phyloP scores from a whole-genome alignment of 2,797 vertebrate species.

The Gallinago stenura region DNA sequence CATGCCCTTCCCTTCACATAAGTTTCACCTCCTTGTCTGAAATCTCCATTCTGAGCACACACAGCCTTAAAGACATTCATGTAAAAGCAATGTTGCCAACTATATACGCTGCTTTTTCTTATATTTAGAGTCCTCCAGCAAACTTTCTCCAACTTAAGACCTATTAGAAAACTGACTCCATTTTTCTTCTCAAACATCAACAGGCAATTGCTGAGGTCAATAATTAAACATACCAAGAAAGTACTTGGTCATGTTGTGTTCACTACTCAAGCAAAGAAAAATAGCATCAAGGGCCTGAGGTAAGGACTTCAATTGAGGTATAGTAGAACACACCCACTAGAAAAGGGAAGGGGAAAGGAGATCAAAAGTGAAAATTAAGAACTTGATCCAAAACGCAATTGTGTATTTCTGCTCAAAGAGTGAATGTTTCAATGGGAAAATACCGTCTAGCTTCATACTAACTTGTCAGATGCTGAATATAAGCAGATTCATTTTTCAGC shows the following conservation, averaged over 20 bases:
- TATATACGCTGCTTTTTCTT: background rate
- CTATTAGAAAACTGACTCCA: background rate
- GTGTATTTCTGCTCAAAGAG: background rate
- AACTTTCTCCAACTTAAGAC: background rate
- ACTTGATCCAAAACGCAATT: background rate
- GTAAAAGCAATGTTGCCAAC: background rate
- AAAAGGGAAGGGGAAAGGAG: background rate
- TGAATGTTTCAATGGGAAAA: background rate
- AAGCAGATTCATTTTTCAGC: conserved; percentile 82
- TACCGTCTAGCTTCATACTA: conserved; percentile 52
- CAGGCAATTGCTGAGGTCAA: background rate
- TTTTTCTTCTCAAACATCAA: background rate
- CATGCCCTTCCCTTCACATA: fast-evolving
- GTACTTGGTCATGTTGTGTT: background rate
- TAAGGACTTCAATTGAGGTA: background rate
- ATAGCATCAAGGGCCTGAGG: background rate
- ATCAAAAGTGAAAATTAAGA: background rate
- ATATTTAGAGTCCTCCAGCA: background rate
- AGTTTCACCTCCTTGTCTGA: background rate
- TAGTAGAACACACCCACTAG: background rate
- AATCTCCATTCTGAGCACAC: background rate
- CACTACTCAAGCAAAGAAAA: background rate
- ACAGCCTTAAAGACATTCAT: background rate
- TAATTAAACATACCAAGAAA: background rate
- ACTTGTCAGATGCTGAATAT: conserved; percentile 85